Conservation (phyloP, 2,888 invertebrate genomes). For the Meiosimyza platycephala region DNA sequence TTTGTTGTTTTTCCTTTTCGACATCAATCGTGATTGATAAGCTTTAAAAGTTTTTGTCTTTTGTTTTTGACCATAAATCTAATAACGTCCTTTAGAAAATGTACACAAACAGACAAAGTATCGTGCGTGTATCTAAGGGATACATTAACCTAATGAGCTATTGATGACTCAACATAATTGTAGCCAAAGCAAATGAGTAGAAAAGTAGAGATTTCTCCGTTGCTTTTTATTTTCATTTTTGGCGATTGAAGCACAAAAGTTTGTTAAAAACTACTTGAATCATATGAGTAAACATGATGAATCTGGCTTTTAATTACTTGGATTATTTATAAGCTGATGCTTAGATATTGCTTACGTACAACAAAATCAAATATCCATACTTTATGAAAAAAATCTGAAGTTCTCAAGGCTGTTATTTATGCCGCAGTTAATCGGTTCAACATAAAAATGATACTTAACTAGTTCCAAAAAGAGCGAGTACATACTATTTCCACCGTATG, state of each 20-base stretch:
- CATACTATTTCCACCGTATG: too few species aligned
- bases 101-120: neutral
- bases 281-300: neutral
- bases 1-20: slow-evolving; percentile 15
- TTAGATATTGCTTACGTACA: too few species aligned
- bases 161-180: slow-evolving; percentile 32
- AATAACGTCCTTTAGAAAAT: slow-evolving; percentile 8
- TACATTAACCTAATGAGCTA: slow-evolving; percentile 35
- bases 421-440: too few species aligned
- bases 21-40: slow-evolving; percentile 52
- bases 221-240: neutral
- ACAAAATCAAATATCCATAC: too few species aligned
- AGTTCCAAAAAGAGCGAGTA: too few species aligned
- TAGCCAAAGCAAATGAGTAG: neutral
- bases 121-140: slow-evolving; percentile 12
- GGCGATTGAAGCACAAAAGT: neutral
- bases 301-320: neutral
- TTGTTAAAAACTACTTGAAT: neutral
- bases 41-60: slow-evolving; percentile 53
- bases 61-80: slow-evolving; percentile 55
- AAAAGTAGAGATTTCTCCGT: neutral
- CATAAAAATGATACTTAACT: too few species aligned
- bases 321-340: too few species aligned
- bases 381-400: too few species aligned
- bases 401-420: too few species aligned